Evolutionary conservation across 1,140 invertebrate genomes (phyloP).

Genomic region (Papilio glaucus): DNA sequence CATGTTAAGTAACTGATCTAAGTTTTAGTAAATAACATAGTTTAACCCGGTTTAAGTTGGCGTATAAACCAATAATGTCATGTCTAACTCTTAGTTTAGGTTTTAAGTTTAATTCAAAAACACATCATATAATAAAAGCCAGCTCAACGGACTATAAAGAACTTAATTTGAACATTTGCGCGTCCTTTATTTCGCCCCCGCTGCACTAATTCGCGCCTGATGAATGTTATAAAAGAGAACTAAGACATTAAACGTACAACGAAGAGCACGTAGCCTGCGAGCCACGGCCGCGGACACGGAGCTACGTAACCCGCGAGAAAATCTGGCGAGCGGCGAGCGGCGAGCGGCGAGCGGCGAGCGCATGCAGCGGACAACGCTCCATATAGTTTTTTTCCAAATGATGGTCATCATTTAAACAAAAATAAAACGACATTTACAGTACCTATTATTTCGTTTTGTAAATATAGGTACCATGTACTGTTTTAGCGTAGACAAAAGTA

Average conservation of each 20-base stretch:
- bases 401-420: constrained; percentile 13
- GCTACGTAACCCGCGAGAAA: constrained; percentile 18
- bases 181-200: background rate
- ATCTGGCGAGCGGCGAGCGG: background rate
- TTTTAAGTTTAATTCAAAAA: no score
- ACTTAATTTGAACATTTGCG: background rate
- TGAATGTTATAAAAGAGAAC: constrained; percentile 21
- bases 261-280: constrained; percentile 15
- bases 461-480: no score
- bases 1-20: no score
- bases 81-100: no score
- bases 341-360: background rate
- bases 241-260: constrained; percentile 18
- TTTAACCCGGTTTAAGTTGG: no score
- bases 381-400: background rate
- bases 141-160: no score
- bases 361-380: background rate
- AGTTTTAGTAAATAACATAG: no score
- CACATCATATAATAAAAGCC: no score
- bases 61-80: no score
- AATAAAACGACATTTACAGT: background rate
- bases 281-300: constrained; percentile 12
- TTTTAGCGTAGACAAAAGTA: no score
- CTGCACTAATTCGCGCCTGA: background rate
- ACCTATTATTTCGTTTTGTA: background rate